A percentile compares a stretch with the other conserved stretches of the same genome.
Conservation (phyloP, 2,113 vertebrate genomes). For the Hystrix brachyura region DNA sequence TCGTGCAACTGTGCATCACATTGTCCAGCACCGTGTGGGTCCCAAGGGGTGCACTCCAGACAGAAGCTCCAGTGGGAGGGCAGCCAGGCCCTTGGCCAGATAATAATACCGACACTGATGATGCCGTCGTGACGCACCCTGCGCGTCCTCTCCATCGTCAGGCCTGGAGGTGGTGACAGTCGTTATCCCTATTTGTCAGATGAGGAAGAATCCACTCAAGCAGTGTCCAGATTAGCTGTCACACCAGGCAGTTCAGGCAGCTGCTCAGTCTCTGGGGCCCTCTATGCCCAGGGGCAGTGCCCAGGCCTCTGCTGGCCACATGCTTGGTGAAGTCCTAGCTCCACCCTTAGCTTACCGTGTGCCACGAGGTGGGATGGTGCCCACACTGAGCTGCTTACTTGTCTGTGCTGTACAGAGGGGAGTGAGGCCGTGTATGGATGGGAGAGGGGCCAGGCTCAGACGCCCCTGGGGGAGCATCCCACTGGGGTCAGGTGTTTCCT, state of each 20-base stretch:
- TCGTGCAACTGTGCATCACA: rapidly evolving
- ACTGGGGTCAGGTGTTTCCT: neutral
- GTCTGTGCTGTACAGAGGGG: too few relatives aligned
- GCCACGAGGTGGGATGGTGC: neutral
- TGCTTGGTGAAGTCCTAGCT: neutral
- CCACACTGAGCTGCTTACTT: neutral
- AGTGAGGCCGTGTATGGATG: neutral
- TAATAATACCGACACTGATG: too few relatives aligned
- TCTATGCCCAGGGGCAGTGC: neutral
- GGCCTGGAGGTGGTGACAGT: too few relatives aligned
- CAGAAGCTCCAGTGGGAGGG: neutral
- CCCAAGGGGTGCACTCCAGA: too few relatives aligned
- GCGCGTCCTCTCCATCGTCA: neutral
- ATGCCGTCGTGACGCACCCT: rapidly evolving
- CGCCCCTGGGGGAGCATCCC: neutral
- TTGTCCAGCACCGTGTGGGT: neutral
- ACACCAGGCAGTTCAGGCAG: neutral
- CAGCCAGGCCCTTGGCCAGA: neutral
- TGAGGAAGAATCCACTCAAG: neutral
- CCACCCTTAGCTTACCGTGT: neutral
- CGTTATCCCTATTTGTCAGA: rapidly evolving
- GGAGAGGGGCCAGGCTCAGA: neutral
- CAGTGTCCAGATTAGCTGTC: neutral
- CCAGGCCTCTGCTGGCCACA: neutral
- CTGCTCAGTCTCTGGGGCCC: neutral